Evolutionary conservation across 1,140 invertebrate genomes (phyloP).

Genomic region (Zaprionus taronus): DNA sequence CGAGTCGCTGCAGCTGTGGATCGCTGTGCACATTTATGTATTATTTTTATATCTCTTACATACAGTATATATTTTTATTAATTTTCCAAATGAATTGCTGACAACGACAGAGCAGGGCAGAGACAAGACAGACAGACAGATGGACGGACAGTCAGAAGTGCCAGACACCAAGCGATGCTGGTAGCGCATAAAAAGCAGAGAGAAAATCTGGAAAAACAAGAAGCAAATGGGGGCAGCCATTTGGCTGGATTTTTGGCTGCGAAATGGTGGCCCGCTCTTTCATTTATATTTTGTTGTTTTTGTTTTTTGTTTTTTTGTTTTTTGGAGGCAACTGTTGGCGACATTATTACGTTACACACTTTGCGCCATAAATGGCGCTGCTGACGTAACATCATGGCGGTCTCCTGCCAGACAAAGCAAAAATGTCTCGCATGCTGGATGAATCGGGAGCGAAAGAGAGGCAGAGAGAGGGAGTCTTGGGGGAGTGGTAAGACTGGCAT

Average conservation of each 20-base stretch:
- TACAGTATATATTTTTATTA: constrained; percentile 68
- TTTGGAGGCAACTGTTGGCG: constrained; percentile 68
- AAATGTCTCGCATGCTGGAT: constrained; percentile 20
- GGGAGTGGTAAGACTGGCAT: constrained; percentile 50
- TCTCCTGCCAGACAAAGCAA: constrained; percentile 51
- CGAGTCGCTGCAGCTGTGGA: neutral
- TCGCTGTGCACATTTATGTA: neutral
- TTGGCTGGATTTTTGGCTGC: constrained; percentile 33
- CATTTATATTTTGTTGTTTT: constrained; percentile 21
- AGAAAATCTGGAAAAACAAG: constrained; percentile 14
- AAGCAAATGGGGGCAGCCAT: constrained; percentile 37
- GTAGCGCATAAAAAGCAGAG: constrained; percentile 13
- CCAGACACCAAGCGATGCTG: constrained; percentile 28
- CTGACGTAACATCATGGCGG: constrained; percentile 61
- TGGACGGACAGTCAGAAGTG: neutral
- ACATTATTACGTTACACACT: constrained; percentile 80
- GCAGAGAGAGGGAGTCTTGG: constrained; percentile 10
- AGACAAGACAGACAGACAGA: constrained; percentile 28
- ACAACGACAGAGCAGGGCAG: constrained; percentile 61
- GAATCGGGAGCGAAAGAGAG: no score
- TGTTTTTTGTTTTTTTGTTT: constrained; percentile 54
- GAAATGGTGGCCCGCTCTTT: constrained; percentile 44
- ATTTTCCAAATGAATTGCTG: constrained; percentile 82
- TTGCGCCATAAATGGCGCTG: constrained; percentile 79
- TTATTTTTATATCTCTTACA: neutral